These are phyloP conservation scores for Tachystola acroxantha DNA, from an alignment of 2,888 invertebrate species.

Conservation along the genomic window DNA sequence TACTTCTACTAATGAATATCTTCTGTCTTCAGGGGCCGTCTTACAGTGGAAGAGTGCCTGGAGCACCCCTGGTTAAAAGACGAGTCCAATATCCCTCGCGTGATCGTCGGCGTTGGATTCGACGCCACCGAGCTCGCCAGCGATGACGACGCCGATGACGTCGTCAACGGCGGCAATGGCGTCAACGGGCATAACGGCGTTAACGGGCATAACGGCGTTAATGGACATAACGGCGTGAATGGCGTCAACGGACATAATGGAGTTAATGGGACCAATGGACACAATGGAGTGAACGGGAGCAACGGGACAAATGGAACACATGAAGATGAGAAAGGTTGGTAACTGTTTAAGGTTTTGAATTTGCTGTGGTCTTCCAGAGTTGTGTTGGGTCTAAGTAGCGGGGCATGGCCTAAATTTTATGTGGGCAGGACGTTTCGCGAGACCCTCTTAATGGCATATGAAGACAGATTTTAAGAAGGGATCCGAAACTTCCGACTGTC, in stretches of 20 bases:
- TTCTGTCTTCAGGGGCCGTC: slow-evolving; percentile 84
- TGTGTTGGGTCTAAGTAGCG: too few relatives aligned
- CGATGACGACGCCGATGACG: slow-evolving; percentile 40
- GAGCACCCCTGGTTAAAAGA: slow-evolving; percentile 93
- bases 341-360: too few relatives aligned
- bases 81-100: slow-evolving; percentile 74
- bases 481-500: too few relatives aligned
- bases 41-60: slow-evolving; percentile 92
- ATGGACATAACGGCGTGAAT: slow-evolving; percentile 25
- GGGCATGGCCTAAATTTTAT: too few relatives aligned
- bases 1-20: too few relatives aligned
- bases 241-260: slow-evolving; percentile 21
- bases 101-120: slow-evolving; percentile 64
- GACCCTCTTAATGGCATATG: too few relatives aligned
- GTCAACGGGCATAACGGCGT: slow-evolving; percentile 27
- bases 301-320: slow-evolving; percentile 45
- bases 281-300: slow-evolving; percentile 28
- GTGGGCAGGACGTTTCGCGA: too few relatives aligned
- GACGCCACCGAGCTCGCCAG: slow-evolving; percentile 38
- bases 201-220: slow-evolving; percentile 29
- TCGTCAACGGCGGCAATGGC: slow-evolving; percentile 25
- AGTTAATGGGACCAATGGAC: slow-evolving; percentile 19
- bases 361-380: too few relatives aligned
- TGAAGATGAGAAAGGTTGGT: slow-evolving; percentile 58
- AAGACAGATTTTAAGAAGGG: too few relatives aligned